phyloP scores from a whole-genome alignment of 53 echinoderm and acorn worm genomes.

The Henricia sp. region DNA sequence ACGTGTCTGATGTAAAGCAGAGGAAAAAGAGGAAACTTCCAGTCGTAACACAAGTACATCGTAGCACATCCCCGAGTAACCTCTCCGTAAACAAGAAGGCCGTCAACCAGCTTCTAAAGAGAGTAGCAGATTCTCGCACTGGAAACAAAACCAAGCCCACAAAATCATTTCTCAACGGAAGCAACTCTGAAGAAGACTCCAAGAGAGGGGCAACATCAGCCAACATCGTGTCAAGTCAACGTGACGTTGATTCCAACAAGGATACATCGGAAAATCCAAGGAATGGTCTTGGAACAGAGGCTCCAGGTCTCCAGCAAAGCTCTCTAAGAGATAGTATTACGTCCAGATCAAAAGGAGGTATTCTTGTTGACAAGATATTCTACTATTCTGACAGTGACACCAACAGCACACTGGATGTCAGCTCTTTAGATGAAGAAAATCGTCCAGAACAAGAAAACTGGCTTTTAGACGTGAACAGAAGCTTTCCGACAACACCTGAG shows the following conservation, averaged over 20 bases:
- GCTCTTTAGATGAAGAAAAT: conserved; percentile 75
- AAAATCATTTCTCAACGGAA: no score
- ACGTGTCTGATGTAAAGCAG: neutral
- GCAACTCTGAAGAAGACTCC: neutral
- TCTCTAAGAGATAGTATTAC: neutral
- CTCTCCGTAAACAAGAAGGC: conserved; percentile 17
- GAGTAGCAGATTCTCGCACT: conserved; percentile 13
- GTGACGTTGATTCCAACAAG: neutral
- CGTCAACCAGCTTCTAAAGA: conserved; percentile 21
- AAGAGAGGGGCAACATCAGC: neutral
- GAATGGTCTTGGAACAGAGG: neutral
- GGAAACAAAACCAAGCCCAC: no score
- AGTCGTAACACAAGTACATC: conserved; percentile 45
- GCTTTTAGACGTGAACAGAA: conserved; percentile 6
- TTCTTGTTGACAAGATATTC: neutral
- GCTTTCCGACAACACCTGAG: neutral
- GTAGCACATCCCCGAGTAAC: conserved; percentile 29
- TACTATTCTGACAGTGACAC: conserved; percentile 51
- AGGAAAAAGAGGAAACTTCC: conserved; percentile 62
- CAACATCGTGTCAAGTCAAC: neutral
- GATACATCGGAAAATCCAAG: neutral
- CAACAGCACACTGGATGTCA: conserved; percentile 76
- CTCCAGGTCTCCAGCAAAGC: neutral
- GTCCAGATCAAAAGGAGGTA: neutral
- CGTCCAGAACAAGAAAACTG: conserved; percentile 14